phyloP scores from a whole-genome alignment of 23 tunicate species.

The Phallusia fumigata region DNA sequence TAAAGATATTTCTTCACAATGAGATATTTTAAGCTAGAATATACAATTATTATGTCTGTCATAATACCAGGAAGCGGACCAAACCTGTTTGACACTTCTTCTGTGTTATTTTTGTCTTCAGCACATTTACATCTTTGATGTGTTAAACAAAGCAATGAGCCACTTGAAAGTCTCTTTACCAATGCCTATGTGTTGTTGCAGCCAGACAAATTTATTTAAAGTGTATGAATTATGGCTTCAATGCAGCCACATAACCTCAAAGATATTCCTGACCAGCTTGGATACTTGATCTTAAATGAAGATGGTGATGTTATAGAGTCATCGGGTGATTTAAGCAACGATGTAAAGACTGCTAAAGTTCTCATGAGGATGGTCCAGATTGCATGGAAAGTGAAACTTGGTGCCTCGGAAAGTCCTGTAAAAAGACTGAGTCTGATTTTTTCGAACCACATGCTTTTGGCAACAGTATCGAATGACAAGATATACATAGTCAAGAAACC shows the following conservation, averaged over 20 bases:
- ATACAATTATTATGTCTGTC: no score
- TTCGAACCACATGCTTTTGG: conserved; percentile 54
- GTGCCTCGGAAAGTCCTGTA: conserved; percentile 25
- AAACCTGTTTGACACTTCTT: no score
- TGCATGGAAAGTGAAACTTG: conserved; percentile 83
- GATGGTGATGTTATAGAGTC: conserved; percentile 71
- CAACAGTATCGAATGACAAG: conserved; percentile 72
- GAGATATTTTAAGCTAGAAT: no score
- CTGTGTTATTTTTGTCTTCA: no score
- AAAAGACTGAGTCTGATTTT: conserved; percentile 61
- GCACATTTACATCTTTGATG: no score
- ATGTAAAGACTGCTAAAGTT: conserved; percentile 71
- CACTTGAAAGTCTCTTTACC: no score
- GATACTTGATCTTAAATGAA: conserved; percentile 59
- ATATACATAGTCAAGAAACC: conserved; percentile 73
- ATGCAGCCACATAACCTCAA: conserved; percentile 19
- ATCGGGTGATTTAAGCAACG: conserved; percentile 82
- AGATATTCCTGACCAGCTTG: conserved; percentile 67
- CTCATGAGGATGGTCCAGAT: conserved; percentile 68
- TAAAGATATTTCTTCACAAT: no score
- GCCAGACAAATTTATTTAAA: no score
- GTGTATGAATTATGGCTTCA: conserved; percentile 1
- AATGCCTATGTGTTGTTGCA: no score
- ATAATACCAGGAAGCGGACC: no score
- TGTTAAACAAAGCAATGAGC: no score